Conservation (phyloP, 2,797 vertebrate genomes). For the Anguilla pacifica region DNA sequence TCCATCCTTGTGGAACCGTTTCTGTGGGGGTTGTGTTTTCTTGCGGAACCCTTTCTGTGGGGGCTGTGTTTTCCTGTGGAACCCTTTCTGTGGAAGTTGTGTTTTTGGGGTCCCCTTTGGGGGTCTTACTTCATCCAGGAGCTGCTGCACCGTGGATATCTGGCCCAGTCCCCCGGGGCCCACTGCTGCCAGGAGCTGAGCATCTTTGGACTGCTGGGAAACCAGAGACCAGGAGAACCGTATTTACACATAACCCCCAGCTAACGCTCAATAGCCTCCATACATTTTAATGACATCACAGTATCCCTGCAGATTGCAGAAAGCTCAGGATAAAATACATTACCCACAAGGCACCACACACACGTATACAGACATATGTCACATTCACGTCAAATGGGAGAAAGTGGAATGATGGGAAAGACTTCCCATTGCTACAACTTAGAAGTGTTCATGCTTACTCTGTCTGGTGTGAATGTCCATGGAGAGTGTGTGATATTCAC, state of each 20-base stretch:
- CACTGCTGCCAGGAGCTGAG: conserved; percentile 74
- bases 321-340: neutral
- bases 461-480: neutral
- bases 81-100: neutral
- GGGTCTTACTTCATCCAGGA: conserved; percentile 77
- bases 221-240: neutral
- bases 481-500: neutral
- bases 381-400: no score
- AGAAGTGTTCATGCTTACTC: neutral
- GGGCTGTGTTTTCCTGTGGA: neutral
- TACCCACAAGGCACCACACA: neutral
- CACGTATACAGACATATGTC: neutral
- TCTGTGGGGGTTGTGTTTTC: neutral
- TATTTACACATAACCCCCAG: neutral
- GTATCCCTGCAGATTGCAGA: neutral
- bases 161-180: conserved; percentile 69
- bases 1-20: neutral
- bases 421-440: no score
- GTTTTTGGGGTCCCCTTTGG: neutral
- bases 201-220: conserved; percentile 61
- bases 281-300: neutral
- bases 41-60: neutral
- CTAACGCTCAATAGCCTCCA: neutral
- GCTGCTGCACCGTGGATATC: conserved; percentile 69
- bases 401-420: no score